phyloP scores from a whole-genome alignment of 1,140 invertebrate genomes.

The Cryptotermes secundus region DNA sequence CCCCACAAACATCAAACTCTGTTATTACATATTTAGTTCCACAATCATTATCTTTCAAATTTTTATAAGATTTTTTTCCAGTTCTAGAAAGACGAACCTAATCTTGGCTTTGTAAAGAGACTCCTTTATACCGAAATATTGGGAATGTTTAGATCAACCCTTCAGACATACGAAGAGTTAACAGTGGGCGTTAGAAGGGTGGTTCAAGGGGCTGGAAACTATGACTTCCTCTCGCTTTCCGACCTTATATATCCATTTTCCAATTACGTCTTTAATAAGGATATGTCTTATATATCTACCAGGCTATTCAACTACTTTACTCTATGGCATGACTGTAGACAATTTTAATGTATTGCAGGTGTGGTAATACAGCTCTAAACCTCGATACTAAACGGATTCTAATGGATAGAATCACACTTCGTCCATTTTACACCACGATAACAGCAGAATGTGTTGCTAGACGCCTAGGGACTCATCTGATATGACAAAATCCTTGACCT shows the following conservation, averaged over 20 bases:
- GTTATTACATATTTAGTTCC: slow-evolving; percentile 17
- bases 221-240: neutral
- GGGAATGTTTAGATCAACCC: neutral
- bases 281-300: too few species aligned
- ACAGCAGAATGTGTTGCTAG: too few species aligned
- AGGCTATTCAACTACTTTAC: too few species aligned
- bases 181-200: neutral
- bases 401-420: too few species aligned
- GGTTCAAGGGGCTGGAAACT: neutral
- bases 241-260: neutral
- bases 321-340: too few species aligned
- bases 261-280: neutral
- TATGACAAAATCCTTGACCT: too few species aligned
- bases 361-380: too few species aligned
- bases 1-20: neutral
- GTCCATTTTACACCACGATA: too few species aligned
- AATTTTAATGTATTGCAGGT: too few species aligned
- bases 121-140: neutral
- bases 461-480: too few species aligned
- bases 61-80: neutral
- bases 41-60: neutral
- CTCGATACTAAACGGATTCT: too few species aligned
- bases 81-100: neutral
- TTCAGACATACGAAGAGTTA: neutral
- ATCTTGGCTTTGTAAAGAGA: neutral